Evolutionary conservation across 2,888 invertebrate species (phyloP).

Genomic region (Andrena minutula): DNA sequence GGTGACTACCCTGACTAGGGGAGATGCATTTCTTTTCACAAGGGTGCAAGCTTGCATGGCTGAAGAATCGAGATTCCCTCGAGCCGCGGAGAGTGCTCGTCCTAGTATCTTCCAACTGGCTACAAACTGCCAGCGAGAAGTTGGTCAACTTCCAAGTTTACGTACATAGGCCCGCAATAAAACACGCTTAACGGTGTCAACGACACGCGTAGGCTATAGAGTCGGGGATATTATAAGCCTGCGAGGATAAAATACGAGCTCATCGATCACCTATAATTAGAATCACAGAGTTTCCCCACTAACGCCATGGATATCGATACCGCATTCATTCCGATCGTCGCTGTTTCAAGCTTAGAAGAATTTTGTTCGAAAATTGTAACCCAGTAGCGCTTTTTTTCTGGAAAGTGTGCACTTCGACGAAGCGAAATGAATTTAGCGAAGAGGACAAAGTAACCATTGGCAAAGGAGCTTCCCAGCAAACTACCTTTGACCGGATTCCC

Average conservation of each 20-base stretch:
- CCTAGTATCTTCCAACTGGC: conserved; percentile 1
- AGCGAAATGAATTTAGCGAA: background rate
- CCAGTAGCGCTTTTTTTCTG: background rate
- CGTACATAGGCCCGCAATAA: conserved; percentile 20
- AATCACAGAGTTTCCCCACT: background rate
- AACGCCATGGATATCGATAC: background rate
- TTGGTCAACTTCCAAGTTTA: conserved; percentile 40
- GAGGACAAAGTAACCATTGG: background rate
- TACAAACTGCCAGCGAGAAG: conserved; percentile 38
- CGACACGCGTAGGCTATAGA: background rate
- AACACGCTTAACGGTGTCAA: conserved; percentile 2
- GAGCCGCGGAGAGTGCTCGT: background rate
- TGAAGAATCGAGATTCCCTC: background rate
- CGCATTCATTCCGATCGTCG: background rate
- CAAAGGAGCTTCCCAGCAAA: background rate
- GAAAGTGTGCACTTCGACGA: background rate
- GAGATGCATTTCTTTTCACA: too few relatives aligned
- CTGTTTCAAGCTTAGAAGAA: background rate
- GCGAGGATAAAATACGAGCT: conserved; percentile 11
- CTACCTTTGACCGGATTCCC: background rate
- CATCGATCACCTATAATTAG: conserved; percentile 33
- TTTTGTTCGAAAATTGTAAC: background rate
- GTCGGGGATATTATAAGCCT: conserved; percentile 14
- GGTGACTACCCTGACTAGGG: too few relatives aligned
- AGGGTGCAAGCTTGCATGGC: background rate